Conservation (phyloP, 2,113 vertebrate genomes). For the Orientallactaga bullata region DNA sequence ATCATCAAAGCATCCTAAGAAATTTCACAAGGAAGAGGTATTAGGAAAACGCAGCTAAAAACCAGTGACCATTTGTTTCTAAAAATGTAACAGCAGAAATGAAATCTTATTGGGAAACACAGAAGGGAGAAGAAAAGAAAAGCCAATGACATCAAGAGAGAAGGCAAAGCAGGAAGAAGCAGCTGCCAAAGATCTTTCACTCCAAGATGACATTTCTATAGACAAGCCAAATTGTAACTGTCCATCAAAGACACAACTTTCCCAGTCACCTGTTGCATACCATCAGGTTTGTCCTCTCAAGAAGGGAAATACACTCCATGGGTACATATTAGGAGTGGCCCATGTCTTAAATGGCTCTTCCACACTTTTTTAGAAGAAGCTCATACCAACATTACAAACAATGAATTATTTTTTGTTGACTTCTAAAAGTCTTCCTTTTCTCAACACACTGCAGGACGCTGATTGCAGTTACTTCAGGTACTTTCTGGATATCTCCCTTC, state of each 20-base stretch:
- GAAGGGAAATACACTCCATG: background rate
- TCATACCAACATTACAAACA: background rate
- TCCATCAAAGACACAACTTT: constrained; percentile 79
- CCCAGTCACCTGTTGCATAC: constrained; percentile 77
- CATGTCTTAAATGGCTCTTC: constrained; percentile 53
- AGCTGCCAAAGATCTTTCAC: constrained; percentile 72
- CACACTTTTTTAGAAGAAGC: constrained; percentile 55
- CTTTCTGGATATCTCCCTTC: background rate
- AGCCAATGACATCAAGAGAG: constrained; percentile 72
- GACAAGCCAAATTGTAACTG: constrained; percentile 84
- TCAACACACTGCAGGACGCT: background rate
- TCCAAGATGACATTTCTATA: constrained; percentile 77
- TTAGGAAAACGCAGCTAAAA: constrained; percentile 42
- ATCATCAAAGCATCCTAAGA: constrained; percentile 16
- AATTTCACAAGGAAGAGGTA: constrained; percentile 17
- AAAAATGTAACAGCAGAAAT: constrained; percentile 78
- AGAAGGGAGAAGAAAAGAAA: constrained; percentile 70
- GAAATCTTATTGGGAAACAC: constrained; percentile 83
- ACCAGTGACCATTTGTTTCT: constrained; percentile 39
- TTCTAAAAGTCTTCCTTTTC: background rate
- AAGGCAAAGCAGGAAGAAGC: constrained; percentile 52
- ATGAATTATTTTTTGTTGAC: background rate
- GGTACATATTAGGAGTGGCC: constrained; percentile 58
- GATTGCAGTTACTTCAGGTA: background rate
- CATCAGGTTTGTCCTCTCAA: constrained; percentile 65